A percentile compares a stretch with the other conserved stretches of the same genome.
Conservation (phyloP, 2,888 invertebrate genomes). For the Synergus umbraculus region DNA sequence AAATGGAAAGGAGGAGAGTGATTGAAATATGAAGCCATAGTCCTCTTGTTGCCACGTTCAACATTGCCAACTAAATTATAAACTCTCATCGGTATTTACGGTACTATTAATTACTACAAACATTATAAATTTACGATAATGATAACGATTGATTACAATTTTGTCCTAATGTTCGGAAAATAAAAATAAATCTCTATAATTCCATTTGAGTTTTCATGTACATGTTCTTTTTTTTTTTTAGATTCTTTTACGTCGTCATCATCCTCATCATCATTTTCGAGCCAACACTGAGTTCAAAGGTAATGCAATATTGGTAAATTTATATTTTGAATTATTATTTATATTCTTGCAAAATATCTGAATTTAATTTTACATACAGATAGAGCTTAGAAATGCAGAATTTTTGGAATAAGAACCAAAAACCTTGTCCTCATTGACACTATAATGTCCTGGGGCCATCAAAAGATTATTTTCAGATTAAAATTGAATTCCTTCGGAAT, state of each 20-base stretch:
- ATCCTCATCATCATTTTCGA: no score
- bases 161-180: slow-evolving; percentile 74
- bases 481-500: slow-evolving; percentile 17
- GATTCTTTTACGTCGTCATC: no score
- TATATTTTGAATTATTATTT: no score
- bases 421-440: not conserved
- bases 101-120: slow-evolving; percentile 71
- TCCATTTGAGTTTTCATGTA: not conserved
- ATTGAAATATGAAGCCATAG: not conserved
- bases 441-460: not conserved
- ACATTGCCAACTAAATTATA: slow-evolving; percentile 67
- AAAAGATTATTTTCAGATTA: not conserved
- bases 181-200: slow-evolving; percentile 70
- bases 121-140: slow-evolving; percentile 72
- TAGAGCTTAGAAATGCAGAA: not conserved
- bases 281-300: no score
- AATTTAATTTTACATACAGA: slow-evolving; percentile 2
- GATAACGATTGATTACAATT: slow-evolving; percentile 71
- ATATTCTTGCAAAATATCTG: not conserved
- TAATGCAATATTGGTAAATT: no score
- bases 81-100: slow-evolving; percentile 73
- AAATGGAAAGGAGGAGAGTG: not conserved
- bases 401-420: slow-evolving; percentile 1
- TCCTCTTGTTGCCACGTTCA: slow-evolving; percentile 54
- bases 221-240: no score